These are phyloP conservation scores for Scelioninae gen. 2 DNA, from an alignment of 2,888 invertebrate genomes.

Conservation along the genomic window DNA sequence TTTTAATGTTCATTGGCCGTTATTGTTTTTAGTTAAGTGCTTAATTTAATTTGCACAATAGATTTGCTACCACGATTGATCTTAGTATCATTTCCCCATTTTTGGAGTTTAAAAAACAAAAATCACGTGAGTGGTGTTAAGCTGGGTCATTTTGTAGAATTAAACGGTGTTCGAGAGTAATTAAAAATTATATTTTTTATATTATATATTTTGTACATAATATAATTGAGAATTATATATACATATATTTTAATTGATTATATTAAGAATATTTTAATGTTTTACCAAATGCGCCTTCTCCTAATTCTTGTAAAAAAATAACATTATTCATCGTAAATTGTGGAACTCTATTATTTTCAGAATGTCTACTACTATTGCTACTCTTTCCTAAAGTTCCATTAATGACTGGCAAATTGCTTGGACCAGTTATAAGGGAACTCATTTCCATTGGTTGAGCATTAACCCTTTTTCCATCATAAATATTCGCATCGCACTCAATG, in stretches of 20 bases:
- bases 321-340: conserved; percentile 92
- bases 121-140: too few relatives aligned
- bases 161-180: too few relatives aligned
- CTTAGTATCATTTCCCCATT: too few relatives aligned
- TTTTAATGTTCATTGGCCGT: too few relatives aligned
- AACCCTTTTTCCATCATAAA: conserved; percentile 85
- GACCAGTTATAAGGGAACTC: conserved; percentile 84
- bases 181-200: too few relatives aligned
- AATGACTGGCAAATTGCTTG: conserved; percentile 75
- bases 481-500: conserved; percentile 81
- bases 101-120: too few relatives aligned
- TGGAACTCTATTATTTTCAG: conserved; percentile 81
- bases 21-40: too few relatives aligned
- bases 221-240: not conserved
- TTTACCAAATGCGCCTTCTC: conserved; percentile 95
- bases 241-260: not conserved
- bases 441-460: conserved; percentile 89
- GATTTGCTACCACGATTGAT: too few relatives aligned
- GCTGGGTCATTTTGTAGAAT: too few relatives aligned
- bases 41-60: too few relatives aligned
- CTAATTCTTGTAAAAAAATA: conserved; percentile 91
- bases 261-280: not conserved
- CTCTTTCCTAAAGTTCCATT: conserved; percentile 76
- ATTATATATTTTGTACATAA: not conserved
- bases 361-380: conserved; percentile 75